phyloP scores from a whole-genome alignment of 1,140 invertebrate species.

The Cydia pomonella region DNA sequence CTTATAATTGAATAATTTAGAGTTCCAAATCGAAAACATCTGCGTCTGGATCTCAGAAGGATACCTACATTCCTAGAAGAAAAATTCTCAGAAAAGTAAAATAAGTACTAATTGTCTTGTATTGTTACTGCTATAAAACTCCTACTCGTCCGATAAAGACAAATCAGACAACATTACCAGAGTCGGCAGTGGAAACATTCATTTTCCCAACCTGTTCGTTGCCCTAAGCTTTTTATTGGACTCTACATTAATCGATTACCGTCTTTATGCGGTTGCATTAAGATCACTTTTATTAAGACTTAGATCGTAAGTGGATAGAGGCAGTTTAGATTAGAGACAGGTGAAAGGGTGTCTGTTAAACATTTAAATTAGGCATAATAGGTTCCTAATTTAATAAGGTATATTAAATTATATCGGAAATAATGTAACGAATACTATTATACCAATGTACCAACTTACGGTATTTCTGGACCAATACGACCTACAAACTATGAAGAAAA shows the following conservation, averaged over 20 bases:
- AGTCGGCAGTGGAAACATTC: background rate
- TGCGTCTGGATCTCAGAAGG: too few species aligned
- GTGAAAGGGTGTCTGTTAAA: conserved; percentile 30
- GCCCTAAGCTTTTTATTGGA: conserved; percentile 30
- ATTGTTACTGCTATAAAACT: too few species aligned
- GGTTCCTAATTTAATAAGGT: conserved; percentile 29
- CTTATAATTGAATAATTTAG: too few species aligned
- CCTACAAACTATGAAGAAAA: too few species aligned
- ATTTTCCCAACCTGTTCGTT: conserved; percentile 29
- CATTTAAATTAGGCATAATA: conserved; percentile 32
- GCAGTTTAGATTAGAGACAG: conserved; percentile 32
- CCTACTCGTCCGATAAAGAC: background rate
- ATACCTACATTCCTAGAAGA: too few species aligned
- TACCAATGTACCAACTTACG: background rate
- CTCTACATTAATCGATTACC: conserved; percentile 18
- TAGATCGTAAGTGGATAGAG: background rate
- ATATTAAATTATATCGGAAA: conserved; percentile 20
- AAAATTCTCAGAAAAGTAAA: too few species aligned
- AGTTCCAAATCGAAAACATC: too few species aligned
- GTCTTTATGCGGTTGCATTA: background rate
- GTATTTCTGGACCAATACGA: too few species aligned
- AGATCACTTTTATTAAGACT: background rate
- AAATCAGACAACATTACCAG: background rate
- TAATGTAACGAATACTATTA: background rate
- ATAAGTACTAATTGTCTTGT: too few species aligned